Evolutionary conservation across 2,888 invertebrate genomes (phyloP).

Genomic region (Mythimna impura): DNA sequence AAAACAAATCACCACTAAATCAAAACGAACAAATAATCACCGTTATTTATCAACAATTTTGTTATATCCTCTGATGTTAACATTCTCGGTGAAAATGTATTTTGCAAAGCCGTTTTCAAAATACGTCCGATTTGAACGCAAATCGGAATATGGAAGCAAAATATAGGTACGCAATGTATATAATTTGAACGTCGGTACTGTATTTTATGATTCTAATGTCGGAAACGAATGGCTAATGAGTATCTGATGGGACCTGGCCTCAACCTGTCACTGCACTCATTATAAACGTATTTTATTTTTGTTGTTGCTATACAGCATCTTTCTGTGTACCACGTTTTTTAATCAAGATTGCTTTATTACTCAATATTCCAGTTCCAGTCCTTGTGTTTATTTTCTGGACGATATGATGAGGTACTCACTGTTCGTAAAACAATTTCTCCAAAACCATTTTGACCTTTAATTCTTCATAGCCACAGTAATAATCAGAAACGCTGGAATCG

Average conservation of each 20-base stretch:
- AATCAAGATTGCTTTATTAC: background rate
- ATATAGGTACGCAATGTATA: background rate
- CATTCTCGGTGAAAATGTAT: background rate
- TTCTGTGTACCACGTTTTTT: background rate
- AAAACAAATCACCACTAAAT: background rate
- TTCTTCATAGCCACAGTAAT: constrained; percentile 20
- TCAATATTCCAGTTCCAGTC: background rate
- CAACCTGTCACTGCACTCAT: constrained; percentile 37
- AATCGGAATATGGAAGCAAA: constrained; percentile 5
- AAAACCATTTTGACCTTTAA: constrained; percentile 7
- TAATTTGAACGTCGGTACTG: constrained; percentile 2
- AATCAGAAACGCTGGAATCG: constrained; percentile 2
- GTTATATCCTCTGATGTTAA: background rate
- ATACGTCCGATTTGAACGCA: constrained; percentile 7
- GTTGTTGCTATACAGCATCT: constrained; percentile 11
- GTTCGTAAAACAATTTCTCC: constrained; percentile 6
- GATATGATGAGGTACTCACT: background rate
- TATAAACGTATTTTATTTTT: constrained; percentile 39
- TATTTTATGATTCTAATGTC: constrained; percentile 31
- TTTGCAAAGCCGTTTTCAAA: constrained; percentile 4
- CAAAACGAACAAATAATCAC: background rate
- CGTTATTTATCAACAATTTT: background rate
- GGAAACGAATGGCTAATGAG: constrained; percentile 46
- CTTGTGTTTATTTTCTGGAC: background rate
- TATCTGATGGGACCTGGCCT: constrained; percentile 38